A percentile compares a stretch with the other conserved stretches of the same genome.
Conservation (phyloP, 2,797 vertebrate species). For the Emys orbicularis region DNA sequence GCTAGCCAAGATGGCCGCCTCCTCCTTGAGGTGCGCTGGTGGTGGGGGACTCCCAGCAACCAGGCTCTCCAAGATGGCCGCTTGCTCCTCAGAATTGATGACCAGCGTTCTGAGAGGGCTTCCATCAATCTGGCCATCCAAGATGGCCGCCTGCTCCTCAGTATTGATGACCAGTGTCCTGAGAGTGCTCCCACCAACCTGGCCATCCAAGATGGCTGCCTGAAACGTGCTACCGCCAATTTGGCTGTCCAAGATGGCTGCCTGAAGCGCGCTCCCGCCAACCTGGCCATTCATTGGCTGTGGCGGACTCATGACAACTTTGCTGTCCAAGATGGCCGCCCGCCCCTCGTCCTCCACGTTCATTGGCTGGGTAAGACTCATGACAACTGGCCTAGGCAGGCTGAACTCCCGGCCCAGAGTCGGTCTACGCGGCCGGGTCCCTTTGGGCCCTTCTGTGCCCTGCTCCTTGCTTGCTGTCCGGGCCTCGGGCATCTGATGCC, state of each 20-base stretch:
- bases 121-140: neutral
- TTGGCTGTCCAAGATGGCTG: neutral
- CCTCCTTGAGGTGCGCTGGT: neutral
- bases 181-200: neutral
- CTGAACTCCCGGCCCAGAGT: neutral
- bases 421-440: neutral
- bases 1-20: neutral
- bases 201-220: neutral
- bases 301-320: neutral
- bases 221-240: neutral
- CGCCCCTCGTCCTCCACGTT: neutral
- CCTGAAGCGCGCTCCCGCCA: neutral
- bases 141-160: neutral
- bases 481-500: neutral
- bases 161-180: neutral
- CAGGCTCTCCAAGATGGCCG: neutral
- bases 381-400: neutral
- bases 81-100: too few species aligned
- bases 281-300: too few species aligned
- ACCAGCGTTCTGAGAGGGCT: neutral
- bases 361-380: neutral
- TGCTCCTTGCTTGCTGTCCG: neutral
- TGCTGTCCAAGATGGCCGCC: neutral
- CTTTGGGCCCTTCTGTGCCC: neutral
- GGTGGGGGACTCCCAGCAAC: neutral